phyloP scores from a whole-genome alignment of 2,888 invertebrate genomes.

The Molanna angustata region DNA sequence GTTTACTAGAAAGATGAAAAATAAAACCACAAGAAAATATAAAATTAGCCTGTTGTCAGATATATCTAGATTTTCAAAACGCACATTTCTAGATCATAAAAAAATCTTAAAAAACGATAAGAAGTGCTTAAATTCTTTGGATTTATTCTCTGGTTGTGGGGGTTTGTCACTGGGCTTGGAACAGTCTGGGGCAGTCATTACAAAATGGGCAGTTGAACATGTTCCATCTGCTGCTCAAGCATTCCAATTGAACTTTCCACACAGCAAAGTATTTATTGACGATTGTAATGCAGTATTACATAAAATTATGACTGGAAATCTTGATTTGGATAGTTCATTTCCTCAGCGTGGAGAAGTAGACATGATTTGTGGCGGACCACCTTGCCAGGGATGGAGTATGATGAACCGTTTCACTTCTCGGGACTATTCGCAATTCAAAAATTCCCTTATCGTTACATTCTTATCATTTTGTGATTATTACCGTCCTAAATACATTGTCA shows the following conservation, averaged over 20 bases:
- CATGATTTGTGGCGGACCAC: conserved; percentile 55
- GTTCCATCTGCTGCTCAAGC: conserved; percentile 42
- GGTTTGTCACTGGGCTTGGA: conserved; percentile 46
- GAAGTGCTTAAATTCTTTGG: no score
- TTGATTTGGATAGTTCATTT: conserved; percentile 35
- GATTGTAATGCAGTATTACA: conserved; percentile 45
- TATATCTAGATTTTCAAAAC: no score
- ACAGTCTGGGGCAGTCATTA: conserved; percentile 43
- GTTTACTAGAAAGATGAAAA: background rate
- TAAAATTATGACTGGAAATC: conserved; percentile 26
- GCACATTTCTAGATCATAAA: no score
- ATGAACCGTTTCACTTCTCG: conserved; percentile 54
- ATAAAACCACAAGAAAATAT: background rate
- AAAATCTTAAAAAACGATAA: no score
- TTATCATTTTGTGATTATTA: conserved; percentile 56
- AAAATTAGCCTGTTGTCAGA: no score
- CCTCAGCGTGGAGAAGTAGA: conserved; percentile 55
- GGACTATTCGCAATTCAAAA: conserved; percentile 52
- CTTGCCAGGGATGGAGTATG: conserved; percentile 57
- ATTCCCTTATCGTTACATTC: conserved; percentile 52
- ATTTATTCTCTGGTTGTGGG: conserved; percentile 57
- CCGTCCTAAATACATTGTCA: conserved; percentile 51
- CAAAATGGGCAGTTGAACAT: conserved; percentile 53
- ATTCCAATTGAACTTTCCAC: conserved; percentile 49
- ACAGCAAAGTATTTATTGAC: conserved; percentile 48